These are phyloP conservation scores for Lutjanus campechanus DNA, from an alignment of 2,797 vertebrate genomes.

Conservation along the genomic window DNA sequence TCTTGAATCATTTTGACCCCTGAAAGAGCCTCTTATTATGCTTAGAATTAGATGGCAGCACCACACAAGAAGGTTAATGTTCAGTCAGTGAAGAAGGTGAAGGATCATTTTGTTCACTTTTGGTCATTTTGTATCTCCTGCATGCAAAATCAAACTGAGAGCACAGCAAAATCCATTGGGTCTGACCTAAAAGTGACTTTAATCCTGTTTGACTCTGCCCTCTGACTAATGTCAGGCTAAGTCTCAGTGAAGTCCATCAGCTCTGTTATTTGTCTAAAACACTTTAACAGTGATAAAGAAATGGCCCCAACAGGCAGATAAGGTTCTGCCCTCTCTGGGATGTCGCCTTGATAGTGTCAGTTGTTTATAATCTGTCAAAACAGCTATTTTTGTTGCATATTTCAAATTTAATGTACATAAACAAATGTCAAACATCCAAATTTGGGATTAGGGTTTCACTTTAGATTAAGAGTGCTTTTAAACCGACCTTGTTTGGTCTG, in stretches of 20 bases:
- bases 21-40: constrained; percentile 7
- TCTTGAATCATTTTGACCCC: neutral
- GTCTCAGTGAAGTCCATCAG: constrained; percentile 7
- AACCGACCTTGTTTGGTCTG: too few species aligned
- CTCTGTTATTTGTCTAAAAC: constrained; percentile 14
- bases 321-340: neutral
- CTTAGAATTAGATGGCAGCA: neutral
- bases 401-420: neutral
- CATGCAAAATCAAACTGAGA: neutral
- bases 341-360: neutral
- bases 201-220: constrained; percentile 14
- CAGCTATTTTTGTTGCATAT: neutral
- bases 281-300: neutral
- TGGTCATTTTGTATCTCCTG: neutral
- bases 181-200: constrained; percentile 7
- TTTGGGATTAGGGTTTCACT: neutral
- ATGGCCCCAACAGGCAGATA: neutral
- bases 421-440: neutral
- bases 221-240: constrained; percentile 18
- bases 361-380: constrained; percentile 10
- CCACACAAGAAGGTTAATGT: neutral
- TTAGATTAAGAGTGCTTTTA: neutral
- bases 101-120: neutral
- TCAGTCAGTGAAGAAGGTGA: neutral
- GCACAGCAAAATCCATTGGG: neutral